Evolutionary conservation across 92 coral and sea anemone species (phyloP).

Genomic region (Phenganax marumi): DNA sequence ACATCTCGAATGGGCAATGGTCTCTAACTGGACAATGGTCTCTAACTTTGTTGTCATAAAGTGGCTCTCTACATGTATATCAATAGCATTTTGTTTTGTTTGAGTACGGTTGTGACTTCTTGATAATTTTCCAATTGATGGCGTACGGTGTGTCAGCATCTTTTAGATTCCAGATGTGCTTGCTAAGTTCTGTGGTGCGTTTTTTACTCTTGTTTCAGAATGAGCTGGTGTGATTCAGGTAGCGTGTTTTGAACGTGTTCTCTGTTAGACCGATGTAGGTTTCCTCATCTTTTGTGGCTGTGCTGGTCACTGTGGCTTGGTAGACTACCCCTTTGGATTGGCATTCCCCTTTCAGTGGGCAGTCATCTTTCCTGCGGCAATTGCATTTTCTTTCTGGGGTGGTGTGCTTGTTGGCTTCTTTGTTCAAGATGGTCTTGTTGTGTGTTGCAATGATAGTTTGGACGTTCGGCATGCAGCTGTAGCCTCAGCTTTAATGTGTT

Average conservation of each 20-base stretch:
- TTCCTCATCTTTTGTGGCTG: neutral
- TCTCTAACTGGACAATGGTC: too few species aligned
- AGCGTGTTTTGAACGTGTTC: conserved; percentile 15
- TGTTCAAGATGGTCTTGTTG: neutral
- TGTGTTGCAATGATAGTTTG: neutral
- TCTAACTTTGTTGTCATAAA: too few species aligned
- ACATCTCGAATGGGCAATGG: too few species aligned
- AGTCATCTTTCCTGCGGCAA: neutral
- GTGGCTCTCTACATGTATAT: too few species aligned
- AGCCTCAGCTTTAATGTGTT: neutral
- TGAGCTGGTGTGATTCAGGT: neutral
- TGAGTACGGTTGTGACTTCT: neutral
- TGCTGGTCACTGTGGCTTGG: conserved; percentile 4
- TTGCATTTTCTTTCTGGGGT: conserved; percentile 8
- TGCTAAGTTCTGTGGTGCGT: neutral
- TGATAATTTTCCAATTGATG: conserved; percentile 1
- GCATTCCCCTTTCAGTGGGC: neutral
- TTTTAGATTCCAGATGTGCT: neutral
- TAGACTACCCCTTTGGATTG: neutral
- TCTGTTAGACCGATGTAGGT: conserved; percentile 1
- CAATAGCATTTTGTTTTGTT: neutral
- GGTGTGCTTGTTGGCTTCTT: neutral
- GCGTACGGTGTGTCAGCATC: neutral
- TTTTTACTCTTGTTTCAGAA: neutral
- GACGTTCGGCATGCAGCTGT: neutral